Evolutionary conservation across 2,113 vertebrate genomes (phyloP), one percentile per base, ranked within the genome.

Genomic region (Tinamus guttatus): DNA sequence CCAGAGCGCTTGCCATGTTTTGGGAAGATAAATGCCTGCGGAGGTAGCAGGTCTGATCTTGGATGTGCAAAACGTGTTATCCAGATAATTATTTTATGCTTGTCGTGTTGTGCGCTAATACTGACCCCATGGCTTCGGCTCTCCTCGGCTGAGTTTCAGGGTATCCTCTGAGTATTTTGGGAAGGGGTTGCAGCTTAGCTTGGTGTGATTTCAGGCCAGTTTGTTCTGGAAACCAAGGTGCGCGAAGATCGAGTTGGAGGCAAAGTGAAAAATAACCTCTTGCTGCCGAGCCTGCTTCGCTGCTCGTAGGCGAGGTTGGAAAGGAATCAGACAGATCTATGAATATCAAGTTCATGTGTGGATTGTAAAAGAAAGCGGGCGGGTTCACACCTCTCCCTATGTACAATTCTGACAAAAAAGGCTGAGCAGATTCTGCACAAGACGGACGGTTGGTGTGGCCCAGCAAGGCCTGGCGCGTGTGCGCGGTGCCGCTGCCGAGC

Each of bases 401-500:
- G 12, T 49, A 49, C 11, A 49, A 49, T 49, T 24, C 49, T 22
- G 21, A 49, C 24, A 22, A 49, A 24, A 49, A 49, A 49, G 49
- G 49, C 49, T 19, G 49, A 49, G 22, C 22, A 49, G 24, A 49
- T 49, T 22, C 49, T 49, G 49, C 11, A 6, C 6, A 9, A 5
- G 45, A 4, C 4, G 62, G 36, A 27, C 25, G 16, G 36, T 17
- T 5, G 32, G 7, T 22, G 27, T 34, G 56, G 16, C 27, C 22
- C 27, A 22, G 73, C 2, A 1, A 65, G 63, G 38, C 17, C 24
- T 0, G 12, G 28, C 28, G 43, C 38, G 4, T 10, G 3, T 24
- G 18, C 2, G 0, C 2, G 2, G 4, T 4, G 6, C 1, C 2
- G 5, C 38, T 10, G 30, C 56, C 15, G 21, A n/a, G 3, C 0